Evolutionary conservation across 1,140 invertebrate genomes (phyloP).

Genomic region (Nephotettix cincticeps): DNA sequence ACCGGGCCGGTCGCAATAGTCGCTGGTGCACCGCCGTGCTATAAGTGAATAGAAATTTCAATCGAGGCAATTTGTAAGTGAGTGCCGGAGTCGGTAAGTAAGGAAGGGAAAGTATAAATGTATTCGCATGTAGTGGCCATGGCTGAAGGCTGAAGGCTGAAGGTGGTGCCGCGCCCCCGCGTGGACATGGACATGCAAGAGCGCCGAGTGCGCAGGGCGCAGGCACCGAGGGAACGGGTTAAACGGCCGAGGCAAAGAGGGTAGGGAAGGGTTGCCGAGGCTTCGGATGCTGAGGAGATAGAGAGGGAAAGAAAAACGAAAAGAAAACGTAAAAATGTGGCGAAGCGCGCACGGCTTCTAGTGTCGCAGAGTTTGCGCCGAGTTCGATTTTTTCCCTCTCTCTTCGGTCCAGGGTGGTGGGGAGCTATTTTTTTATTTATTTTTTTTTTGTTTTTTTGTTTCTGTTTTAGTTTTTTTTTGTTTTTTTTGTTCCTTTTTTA

Average conservation of each 20-base stretch:
- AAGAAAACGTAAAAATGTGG: constrained; percentile 37
- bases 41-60: constrained; percentile 6
- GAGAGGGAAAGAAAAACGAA: constrained; percentile 30
- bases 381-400: constrained; percentile 30
- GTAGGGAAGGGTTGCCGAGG: constrained; percentile 30
- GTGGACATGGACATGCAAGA: not conserved
- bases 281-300: constrained; percentile 34
- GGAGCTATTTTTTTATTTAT: not conserved
- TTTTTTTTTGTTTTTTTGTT: too few relatives aligned
- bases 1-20: too few relatives aligned
- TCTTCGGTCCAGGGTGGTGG: constrained; percentile 23
- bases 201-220: constrained; percentile 3
- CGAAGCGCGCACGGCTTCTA: constrained; percentile 38
- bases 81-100: constrained; percentile 8
- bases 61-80: constrained; percentile 12
- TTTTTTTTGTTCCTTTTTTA: too few relatives aligned
- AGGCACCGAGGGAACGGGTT: constrained; percentile 21
- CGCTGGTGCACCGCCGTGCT: not conserved
- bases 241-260: constrained; percentile 25
- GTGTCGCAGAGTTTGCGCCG: constrained; percentile 33
- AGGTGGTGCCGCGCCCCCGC: not conserved
- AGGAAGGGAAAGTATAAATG: constrained; percentile 8
- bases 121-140: constrained; percentile 4
- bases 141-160: not conserved
- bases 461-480: too few relatives aligned